These are phyloP conservation scores for Pseudochirops corinnae DNA, from an alignment of 2,797 vertebrate genomes.

Conservation along the genomic window DNA sequence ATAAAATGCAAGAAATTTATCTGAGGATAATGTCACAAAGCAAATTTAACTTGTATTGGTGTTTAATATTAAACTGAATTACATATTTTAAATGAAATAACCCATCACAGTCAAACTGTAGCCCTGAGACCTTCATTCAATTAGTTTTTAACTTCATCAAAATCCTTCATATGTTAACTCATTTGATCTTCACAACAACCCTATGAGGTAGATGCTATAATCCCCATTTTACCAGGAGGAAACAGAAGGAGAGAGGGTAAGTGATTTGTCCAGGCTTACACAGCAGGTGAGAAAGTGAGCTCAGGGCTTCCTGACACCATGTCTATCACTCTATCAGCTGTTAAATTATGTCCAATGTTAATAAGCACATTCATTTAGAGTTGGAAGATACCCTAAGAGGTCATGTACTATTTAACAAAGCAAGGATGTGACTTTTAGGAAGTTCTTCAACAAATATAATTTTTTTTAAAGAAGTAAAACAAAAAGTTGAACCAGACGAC, in stretches of 20 bases:
- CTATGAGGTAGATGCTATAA: background rate
- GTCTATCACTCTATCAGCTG: background rate
- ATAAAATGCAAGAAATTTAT: background rate
- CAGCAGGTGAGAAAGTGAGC: background rate
- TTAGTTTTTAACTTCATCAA: conserved; percentile 8
- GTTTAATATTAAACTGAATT: background rate
- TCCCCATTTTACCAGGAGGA: background rate
- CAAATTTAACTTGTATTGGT: background rate
- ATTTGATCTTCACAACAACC: background rate
- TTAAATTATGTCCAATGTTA: background rate
- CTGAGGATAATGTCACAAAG: background rate
- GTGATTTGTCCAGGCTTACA: background rate
- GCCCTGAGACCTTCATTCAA: conserved; percentile 31
- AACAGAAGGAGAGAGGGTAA: background rate
- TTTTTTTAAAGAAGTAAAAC: background rate
- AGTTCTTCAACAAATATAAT: background rate
- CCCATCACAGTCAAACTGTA: conserved; percentile 46
- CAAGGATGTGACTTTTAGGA: background rate
- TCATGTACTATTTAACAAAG: background rate
- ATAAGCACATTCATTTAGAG: background rate
- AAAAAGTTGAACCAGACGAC: background rate
- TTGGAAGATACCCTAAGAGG: background rate
- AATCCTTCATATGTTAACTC: background rate
- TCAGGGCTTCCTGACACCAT: background rate
- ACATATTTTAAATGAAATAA: background rate